Conservation (phyloP, 2,113 vertebrate genomes). For the Podiceps cristatus region DNA sequence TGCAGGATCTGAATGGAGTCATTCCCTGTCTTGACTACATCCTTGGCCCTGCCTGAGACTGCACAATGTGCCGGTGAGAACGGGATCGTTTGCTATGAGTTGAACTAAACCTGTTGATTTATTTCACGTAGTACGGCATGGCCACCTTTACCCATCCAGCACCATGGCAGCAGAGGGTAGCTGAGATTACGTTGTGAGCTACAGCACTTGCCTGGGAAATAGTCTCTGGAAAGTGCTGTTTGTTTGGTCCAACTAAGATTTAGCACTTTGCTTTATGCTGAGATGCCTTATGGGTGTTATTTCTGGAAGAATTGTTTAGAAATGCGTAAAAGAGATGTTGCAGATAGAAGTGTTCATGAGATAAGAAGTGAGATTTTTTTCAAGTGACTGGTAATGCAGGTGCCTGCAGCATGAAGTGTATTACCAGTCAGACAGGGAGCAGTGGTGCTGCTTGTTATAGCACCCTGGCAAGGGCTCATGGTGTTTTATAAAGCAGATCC, state of each 20-base stretch:
- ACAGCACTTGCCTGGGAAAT: neutral
- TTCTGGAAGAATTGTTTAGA: neutral
- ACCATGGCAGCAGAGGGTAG: neutral
- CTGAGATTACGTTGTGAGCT: neutral
- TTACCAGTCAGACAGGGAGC: neutral
- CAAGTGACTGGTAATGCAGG: neutral
- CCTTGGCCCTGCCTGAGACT: neutral
- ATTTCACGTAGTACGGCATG: accelerated
- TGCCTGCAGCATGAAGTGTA: accelerated
- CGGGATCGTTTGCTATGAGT: neutral
- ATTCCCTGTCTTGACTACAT: neutral
- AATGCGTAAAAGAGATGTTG: neutral
- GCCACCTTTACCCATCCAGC: neutral
- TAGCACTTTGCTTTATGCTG: neutral
- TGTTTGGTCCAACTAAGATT: neutral
- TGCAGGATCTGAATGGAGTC: neutral
- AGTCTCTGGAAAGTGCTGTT: neutral
- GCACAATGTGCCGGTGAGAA: neutral
- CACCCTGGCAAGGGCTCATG: neutral
- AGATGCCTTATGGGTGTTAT: neutral
- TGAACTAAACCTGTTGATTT: neutral
- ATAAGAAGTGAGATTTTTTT: neutral
- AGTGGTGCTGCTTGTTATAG: neutral
- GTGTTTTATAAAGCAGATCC: neutral
- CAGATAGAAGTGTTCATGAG: neutral